These are phyloP conservation scores for Microcaecilia unicolor DNA, from an alignment of 2,797 vertebrate genomes.

Conservation along the genomic window DNA sequence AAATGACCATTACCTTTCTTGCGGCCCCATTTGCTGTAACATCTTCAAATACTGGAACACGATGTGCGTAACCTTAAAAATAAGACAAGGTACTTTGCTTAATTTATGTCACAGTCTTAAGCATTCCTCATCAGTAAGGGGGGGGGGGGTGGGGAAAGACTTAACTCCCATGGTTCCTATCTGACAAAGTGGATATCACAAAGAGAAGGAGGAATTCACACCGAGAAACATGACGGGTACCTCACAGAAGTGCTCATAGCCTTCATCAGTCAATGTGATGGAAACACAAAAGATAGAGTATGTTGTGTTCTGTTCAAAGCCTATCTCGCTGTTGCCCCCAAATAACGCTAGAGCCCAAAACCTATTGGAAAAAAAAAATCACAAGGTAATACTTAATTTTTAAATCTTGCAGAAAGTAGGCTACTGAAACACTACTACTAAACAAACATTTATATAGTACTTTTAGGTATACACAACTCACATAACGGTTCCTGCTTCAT, in stretches of 20 bases:
- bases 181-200: too few relatives aligned
- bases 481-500: too few relatives aligned
- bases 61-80: slow-evolving; percentile 74
- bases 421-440: too few relatives aligned
- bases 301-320: slow-evolving; percentile 90
- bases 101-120: background rate
- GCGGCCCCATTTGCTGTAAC: slow-evolving; percentile 81
- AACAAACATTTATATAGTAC: too few relatives aligned
- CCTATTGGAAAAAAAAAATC: slow-evolving; percentile 42
- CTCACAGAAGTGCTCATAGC: slow-evolving; percentile 84
- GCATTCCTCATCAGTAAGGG: too few relatives aligned
- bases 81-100: slow-evolving; percentile 12
- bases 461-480: too few relatives aligned
- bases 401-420: too few relatives aligned
- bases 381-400: too few relatives aligned
- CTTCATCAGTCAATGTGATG: slow-evolving; percentile 84
- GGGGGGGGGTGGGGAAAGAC: too few relatives aligned
- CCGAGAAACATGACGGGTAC: slow-evolving; percentile 33
- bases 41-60: slow-evolving; percentile 96
- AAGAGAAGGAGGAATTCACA: background rate
- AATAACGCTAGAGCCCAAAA: slow-evolving; percentile 89
- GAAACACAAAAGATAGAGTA: slow-evolving; percentile 92
- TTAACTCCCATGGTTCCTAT: too few relatives aligned
- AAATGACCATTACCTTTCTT: slow-evolving; percentile 66
- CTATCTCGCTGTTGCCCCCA: slow-evolving; percentile 87